A percentile compares a stretch with the other conserved stretches of the same genome.
These are phyloP conservation scores for Sisyra nigra DNA, from an alignment of 2,888 invertebrate species.

Conservation along the genomic window DNA sequence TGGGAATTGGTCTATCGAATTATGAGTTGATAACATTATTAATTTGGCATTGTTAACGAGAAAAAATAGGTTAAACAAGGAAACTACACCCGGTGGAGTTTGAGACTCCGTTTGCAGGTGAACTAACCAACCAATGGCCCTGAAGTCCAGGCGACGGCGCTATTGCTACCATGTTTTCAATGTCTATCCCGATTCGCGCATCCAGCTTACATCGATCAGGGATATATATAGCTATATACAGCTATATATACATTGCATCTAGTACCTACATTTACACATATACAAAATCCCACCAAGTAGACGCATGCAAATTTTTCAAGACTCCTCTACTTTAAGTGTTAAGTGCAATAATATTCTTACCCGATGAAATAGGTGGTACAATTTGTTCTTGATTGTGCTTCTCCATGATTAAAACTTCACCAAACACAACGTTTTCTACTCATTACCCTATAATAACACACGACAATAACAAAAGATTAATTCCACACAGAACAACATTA, in stretches of 20 bases:
- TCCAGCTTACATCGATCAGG: too few relatives aligned
- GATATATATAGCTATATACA: too few relatives aligned
- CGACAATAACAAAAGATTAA: constrained; percentile 8
- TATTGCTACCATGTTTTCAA: neutral
- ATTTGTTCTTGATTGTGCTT: constrained; percentile 18
- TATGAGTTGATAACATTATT: too few relatives aligned
- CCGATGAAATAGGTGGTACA: constrained; percentile 23
- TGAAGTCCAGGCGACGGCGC: neutral
- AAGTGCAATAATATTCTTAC: constrained; percentile 15
- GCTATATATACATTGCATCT: too few relatives aligned
- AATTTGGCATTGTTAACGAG: too few relatives aligned
- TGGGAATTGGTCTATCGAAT: neutral
- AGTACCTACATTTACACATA: neutral
- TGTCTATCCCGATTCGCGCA: too few relatives aligned
- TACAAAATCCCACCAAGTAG: neutral
- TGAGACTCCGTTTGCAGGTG: neutral
- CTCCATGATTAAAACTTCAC: constrained; percentile 16
- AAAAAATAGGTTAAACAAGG: too few relatives aligned
- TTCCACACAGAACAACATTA: constrained; percentile 5
- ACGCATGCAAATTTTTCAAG: neutral
- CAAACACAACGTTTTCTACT: constrained; percentile 4
- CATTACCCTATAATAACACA: constrained; percentile 9
- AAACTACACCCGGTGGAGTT: too few relatives aligned
- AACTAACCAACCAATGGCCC: neutral
- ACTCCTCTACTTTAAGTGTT: neutral